Evolutionary conservation across 2,113 vertebrate species (phyloP), one percentile per base, ranked within the genome.

Genomic region (Lamprologus callipterus): DNA sequence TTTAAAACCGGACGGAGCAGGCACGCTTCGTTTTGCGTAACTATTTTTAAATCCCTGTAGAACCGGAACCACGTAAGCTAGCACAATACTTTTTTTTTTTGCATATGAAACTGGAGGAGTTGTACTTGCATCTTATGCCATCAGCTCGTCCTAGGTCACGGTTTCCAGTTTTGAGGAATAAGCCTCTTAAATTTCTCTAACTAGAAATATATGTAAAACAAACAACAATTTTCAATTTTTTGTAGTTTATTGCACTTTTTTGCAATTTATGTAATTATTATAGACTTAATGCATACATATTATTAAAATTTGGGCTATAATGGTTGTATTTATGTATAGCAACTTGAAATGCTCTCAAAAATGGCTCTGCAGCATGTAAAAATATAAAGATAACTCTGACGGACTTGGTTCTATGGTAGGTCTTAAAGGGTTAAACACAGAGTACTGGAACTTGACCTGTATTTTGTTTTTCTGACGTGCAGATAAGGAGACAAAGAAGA

Each of bases 401-500:
- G 1, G 14, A 60, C 57, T 33, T 33, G 3, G 14, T 33, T 60
- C 28, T 60, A 33, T 60, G 57, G 57, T 60, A 60, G 26, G 57
- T 10, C 57, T 33, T 60, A 60, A 31, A 60, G 57, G 28, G 3
- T 33, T 33, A 47, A 31, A 42, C 9, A 19, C 12, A n/a, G 5
- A 47, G 8, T 47, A 37, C 9, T 40, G 9, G 31, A 47, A 35
- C 6, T 53, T 35, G 4, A 54, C 9, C 31, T 73, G 16, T 26
- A 2, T 33, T 8, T 31, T 1, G 2, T 82, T 28, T 55, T 73
- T 3, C 23, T 65, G 8, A 70, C 17, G 88, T 95, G 8, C 85
- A 99, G 98, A 97, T 92, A 99, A 99, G 88, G 99, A 99, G 80
- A 97, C 98, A 91, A 99, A 99, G 84, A 97, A 97, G 93, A 98